Base-by-base conservation (phyloP, 2,888 invertebrate species). In the Pollenia griseotomentosa region DNA sequence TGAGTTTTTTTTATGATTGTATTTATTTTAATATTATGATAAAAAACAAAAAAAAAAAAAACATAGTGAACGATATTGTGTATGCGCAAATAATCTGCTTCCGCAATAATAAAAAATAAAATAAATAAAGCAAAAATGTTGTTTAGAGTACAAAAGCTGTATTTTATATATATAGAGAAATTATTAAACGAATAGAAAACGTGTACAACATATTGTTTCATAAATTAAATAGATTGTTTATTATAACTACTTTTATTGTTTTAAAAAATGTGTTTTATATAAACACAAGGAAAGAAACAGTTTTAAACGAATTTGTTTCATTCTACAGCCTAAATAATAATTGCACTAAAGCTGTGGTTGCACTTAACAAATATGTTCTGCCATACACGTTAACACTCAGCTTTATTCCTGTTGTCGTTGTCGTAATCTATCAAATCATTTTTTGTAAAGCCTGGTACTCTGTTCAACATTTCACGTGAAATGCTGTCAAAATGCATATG, bases 61-160 rank as follows among this genome's bases (percentile, higher is more conserved):
- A 75, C 8, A 70, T 0, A n/a, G 61, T 6, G 61, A 73, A 68
- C 23, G 48, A 87, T 87, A 87, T 87, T 83, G 80, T 81, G 48
- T 65, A 80, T 51, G 51, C 33, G 66, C 83, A 87, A 81, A 77
- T 81, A 87, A 87, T 81, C 83, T 71, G 66, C 53, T 83, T 87
- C 86, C 86, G 86, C 86, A 79, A 83, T 86, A 77, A 86, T 55
- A 75, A 57, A 66, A 48, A 68, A 42, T 23, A 12, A 61, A 73
- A 68, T n/a, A 70, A 19, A 70, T 57, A 19, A 57, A n/a, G 1
- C 46, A 66, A 68, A 57, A 48, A n/a, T 53, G 4, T 42, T 66
- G 33, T 71, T 63, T 71, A 16, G 11, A 80, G 46, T 6, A 70
- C n/a, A 74, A 83, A 81, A 61, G 14, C 55, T 42, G 59, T 82